Base-by-base conservation (phyloP, 2,888 invertebrate species). In the Drosophila kanekoi region DNA sequence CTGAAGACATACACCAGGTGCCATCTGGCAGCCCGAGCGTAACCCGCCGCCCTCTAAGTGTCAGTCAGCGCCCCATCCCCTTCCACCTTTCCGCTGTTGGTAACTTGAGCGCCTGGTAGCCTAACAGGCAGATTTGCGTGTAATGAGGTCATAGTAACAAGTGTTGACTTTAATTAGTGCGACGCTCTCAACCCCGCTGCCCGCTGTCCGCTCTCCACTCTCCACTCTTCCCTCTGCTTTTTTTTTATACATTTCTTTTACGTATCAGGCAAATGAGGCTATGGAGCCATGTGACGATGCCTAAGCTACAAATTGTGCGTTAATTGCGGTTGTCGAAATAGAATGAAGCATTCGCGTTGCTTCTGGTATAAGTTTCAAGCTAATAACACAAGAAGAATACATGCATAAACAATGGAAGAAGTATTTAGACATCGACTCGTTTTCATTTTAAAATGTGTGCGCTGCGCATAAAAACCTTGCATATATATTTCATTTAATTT, bases 161-260 rank as follows among this genome's bases (percentile, higher is more conserved):
- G 85, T 88, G 88, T 85, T 88, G 87, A 84, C 85, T 85, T 85
- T 85, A 85, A 85, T 85, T 85, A 85, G 87, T 75, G 80, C 63
- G 65, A 68, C 68, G 47, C 54, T 52, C 54, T 41, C 51, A 33
- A 37, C 35, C 33, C 11, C 47, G 6, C n/a, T 35, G 14, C 18
- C 2, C n/a, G 56, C 13, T 37, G 8, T 43, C 11, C 16, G 40
- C 48, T 16, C 3, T 0, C 20, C 10, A 5, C 40, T 0, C 28
- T 2, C 8, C 10, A 5, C 40, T 0, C 28, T 2, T 4, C 1
- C 35, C 1, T 44, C 14, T 20, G 44, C n/a, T n/a, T 33, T 16
- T 49, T 58, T 49, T n/a, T 35, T 41, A 33, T 52, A 14, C 48
- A 40, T 52, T 16, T 53, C 38, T 41, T 60, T 68, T 61, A 65